A percentile compares a stretch with the other conserved stretches of the same genome.
These are phyloP conservation scores for Agrotis exclamationis DNA, from an alignment of 2,888 invertebrate genomes.

Conservation along the genomic window DNA sequence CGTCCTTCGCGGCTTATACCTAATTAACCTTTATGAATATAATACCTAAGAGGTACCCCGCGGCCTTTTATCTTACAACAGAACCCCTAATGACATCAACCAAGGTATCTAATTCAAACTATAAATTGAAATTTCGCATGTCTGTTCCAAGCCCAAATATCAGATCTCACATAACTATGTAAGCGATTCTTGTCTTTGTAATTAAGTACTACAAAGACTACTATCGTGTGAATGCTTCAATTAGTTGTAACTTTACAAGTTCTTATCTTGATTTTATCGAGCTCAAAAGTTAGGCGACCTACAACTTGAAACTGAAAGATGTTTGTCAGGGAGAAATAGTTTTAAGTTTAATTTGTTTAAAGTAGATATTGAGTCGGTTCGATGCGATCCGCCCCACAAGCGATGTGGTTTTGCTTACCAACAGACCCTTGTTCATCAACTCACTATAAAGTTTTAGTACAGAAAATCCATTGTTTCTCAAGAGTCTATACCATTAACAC, in stretches of 20 bases:
- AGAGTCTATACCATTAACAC: too few relatives aligned
- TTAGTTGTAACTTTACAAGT: constrained; percentile 50
- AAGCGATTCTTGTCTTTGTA: constrained; percentile 47
- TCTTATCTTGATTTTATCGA: constrained; percentile 43
- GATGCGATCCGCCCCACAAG: neutral
- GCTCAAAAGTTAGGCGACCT: constrained; percentile 35
- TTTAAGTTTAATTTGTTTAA: constrained; percentile 27
- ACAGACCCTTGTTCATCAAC: too few relatives aligned
- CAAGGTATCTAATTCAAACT: constrained; percentile 38
- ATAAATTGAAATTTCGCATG: constrained; percentile 39
- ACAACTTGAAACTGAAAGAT: constrained; percentile 24
- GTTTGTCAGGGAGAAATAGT: constrained; percentile 34
- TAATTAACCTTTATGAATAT: constrained; percentile 26
- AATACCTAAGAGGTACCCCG: constrained; percentile 13
- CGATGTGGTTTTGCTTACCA: constrained; percentile 3
- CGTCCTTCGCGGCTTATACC: neutral
- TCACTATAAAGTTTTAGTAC: neutral
- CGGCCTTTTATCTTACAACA: constrained; percentile 15
- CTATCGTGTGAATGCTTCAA: constrained; percentile 48
- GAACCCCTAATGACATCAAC: constrained; percentile 25
- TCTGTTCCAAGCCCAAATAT: constrained; percentile 16
- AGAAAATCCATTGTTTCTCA: neutral
- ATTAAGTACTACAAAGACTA: constrained; percentile 39
- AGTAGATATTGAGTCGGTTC: neutral
- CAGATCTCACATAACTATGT: constrained; percentile 7